Percentiles rank a stretch among this genome's conserved stretches.
phyloP scores from a whole-genome alignment of 1,140 invertebrate species.

The Cotesia typhae region DNA sequence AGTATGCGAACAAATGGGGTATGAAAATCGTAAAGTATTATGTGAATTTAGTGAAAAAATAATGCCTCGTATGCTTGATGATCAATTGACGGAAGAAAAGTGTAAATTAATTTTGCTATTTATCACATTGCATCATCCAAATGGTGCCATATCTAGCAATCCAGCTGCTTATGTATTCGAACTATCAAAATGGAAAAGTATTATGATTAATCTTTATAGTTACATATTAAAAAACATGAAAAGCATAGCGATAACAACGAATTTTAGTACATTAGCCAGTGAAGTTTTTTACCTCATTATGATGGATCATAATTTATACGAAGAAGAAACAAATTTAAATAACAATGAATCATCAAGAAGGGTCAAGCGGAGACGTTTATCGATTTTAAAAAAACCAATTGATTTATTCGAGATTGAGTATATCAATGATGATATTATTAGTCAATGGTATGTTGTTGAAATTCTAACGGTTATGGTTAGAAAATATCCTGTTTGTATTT shows the following conservation, averaged over 20 bases:
- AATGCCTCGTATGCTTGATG: constrained; percentile 42
- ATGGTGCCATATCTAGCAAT: constrained; percentile 42
- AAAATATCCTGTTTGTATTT: constrained; percentile 56
- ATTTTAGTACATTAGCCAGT: constrained; percentile 45
- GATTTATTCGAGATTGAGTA: constrained; percentile 40
- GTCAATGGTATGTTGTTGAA: constrained; percentile 47
- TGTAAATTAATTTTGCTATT: constrained; percentile 51
- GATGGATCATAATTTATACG: constrained; percentile 31
- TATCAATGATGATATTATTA: constrained; percentile 38
- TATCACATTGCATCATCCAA: constrained; percentile 54
- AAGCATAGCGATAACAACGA: constrained; percentile 35
- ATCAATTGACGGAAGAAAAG: constrained; percentile 47
- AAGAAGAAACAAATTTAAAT: constrained; percentile 13
- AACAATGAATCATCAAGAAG: constrained; percentile 32
- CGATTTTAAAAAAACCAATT: constrained; percentile 37
- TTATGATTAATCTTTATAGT: constrained; percentile 47
- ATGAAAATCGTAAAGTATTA: constrained; percentile 48
- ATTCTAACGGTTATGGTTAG: constrained; percentile 50
- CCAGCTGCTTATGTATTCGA: constrained; percentile 45
- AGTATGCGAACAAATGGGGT: constrained; percentile 48
- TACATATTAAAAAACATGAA: constrained; percentile 49
- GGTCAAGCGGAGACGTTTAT: constrained; percentile 43
- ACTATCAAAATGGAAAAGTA: constrained; percentile 48
- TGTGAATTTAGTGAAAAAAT: constrained; percentile 55
- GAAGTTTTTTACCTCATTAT: constrained; percentile 48